These are phyloP conservation scores for Saccostrea echinata DNA, from an alignment of 1,140 invertebrate genomes.

Conservation along the genomic window DNA sequence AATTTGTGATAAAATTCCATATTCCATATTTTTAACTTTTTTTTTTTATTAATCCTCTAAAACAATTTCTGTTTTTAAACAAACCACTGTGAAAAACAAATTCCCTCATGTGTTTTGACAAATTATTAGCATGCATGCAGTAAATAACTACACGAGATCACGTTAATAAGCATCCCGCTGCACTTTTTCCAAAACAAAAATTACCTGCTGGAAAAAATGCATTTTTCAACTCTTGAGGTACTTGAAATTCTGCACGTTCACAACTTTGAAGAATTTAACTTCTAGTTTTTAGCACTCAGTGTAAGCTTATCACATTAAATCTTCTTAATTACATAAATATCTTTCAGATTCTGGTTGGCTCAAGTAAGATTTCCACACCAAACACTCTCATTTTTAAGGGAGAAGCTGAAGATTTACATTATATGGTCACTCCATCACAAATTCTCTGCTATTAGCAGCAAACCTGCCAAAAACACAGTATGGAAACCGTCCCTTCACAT, in stretches of 20 bases:
- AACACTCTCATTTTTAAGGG: neutral
- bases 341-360: neutral
- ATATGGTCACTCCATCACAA: neutral
- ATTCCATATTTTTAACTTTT: too few species aligned
- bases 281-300: neutral
- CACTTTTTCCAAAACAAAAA: conserved; percentile 7
- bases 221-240: neutral
- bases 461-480: neutral
- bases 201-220: neutral
- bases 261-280: neutral
- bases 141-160: neutral
- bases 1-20: too few species aligned
- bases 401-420: neutral
- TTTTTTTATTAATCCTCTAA: neutral
- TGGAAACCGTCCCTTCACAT: neutral
- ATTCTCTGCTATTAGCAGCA: neutral
- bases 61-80: neutral
- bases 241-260: conserved; percentile 27
- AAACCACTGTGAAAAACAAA: neutral
- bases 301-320: neutral
- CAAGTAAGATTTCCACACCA: neutral
- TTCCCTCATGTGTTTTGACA: neutral
- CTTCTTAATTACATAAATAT: neutral
- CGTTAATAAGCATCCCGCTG: neutral
- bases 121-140: neutral